These are phyloP conservation scores for Pyrochroa serraticornis DNA, from an alignment of 2,888 invertebrate genomes.

Conservation along the genomic window DNA sequence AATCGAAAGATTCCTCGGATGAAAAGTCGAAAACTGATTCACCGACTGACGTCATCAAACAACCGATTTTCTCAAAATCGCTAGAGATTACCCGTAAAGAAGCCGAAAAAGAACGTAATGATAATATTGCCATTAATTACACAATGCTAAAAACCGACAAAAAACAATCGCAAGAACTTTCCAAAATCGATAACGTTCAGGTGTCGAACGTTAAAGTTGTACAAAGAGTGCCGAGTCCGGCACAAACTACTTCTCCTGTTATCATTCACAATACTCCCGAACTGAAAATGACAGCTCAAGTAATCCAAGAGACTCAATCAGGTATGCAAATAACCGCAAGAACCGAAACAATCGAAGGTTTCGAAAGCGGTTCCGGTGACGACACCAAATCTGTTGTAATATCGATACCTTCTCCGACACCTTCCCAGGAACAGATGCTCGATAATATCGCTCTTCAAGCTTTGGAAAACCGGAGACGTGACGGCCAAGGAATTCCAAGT, in stretches of 20 bases:
- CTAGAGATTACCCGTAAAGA: too few relatives aligned
- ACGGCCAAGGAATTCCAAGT: constrained; percentile 59
- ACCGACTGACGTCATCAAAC: constrained; percentile 34
- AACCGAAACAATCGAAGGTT: constrained; percentile 63
- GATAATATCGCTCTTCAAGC: constrained; percentile 69
- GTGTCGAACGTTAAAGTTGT: constrained; percentile 53
- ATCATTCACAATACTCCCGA: constrained; percentile 54
- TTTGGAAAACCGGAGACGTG: constrained; percentile 61
- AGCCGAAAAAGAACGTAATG: too few relatives aligned
- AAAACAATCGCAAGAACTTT: constrained; percentile 6
- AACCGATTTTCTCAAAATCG: constrained; percentile 18
- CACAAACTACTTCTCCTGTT: constrained; percentile 46
- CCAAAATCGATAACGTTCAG: constrained; percentile 46
- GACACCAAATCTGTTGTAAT: constrained; percentile 70
- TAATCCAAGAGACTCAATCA: constrained; percentile 52
- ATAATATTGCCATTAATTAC: too few relatives aligned
- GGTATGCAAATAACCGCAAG: constrained; percentile 50
- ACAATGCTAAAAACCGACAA: not conserved
- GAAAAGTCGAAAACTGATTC: constrained; percentile 47
- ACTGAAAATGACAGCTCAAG: constrained; percentile 57
- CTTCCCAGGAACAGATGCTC: constrained; percentile 68
- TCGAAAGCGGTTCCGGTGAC: constrained; percentile 64
- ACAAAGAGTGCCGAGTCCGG: constrained; percentile 51
- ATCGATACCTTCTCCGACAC: constrained; percentile 70
- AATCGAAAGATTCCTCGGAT: constrained; percentile 48